A percentile compares a stretch with the other conserved stretches of the same genome.
Conservation (phyloP, 2,888 invertebrate species). For the Listrodromus nycthemerus region DNA sequence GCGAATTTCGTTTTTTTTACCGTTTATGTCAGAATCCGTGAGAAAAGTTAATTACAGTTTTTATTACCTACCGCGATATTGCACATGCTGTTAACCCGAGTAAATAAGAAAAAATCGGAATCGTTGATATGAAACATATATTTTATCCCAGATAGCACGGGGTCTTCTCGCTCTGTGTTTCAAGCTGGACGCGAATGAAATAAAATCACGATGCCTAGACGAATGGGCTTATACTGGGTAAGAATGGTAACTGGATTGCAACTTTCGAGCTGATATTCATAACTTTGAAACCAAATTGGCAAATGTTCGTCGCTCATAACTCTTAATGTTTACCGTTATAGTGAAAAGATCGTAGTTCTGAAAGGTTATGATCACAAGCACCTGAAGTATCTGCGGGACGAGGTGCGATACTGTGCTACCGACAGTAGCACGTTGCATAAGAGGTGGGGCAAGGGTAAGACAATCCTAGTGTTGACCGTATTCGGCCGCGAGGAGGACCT, state of each 20-base stretch:
- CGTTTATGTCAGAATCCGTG: too few species aligned
- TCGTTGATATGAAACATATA: not conserved
- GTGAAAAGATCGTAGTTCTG: constrained; percentile 72
- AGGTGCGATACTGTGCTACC: constrained; percentile 69
- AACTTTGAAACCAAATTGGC: constrained; percentile 38
- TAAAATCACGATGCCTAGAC: constrained; percentile 65
- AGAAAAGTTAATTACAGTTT: too few species aligned
- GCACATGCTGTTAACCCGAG: not conserved
- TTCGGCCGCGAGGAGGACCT: constrained; percentile 85
- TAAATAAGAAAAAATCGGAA: not conserved
- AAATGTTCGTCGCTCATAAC: not conserved
- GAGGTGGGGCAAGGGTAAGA: constrained; percentile 66
- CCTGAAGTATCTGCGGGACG: constrained; percentile 71
- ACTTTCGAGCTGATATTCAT: not conserved
- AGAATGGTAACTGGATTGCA: constrained; percentile 24
- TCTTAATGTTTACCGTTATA: constrained; percentile 50
- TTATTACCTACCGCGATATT: too few species aligned
- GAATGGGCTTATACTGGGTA: constrained; percentile 73
- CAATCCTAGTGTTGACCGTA: constrained; percentile 83
- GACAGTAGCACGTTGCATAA: constrained; percentile 68
- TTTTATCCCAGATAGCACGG: constrained; percentile 71
- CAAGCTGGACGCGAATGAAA: constrained; percentile 65
- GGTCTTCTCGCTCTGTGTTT: constrained; percentile 70
- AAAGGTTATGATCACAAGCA: constrained; percentile 74
- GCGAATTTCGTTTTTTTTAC: too few species aligned